phyloP scores from a whole-genome alignment of 2,113 vertebrate species.

The Tachysurus vachellii region DNA sequence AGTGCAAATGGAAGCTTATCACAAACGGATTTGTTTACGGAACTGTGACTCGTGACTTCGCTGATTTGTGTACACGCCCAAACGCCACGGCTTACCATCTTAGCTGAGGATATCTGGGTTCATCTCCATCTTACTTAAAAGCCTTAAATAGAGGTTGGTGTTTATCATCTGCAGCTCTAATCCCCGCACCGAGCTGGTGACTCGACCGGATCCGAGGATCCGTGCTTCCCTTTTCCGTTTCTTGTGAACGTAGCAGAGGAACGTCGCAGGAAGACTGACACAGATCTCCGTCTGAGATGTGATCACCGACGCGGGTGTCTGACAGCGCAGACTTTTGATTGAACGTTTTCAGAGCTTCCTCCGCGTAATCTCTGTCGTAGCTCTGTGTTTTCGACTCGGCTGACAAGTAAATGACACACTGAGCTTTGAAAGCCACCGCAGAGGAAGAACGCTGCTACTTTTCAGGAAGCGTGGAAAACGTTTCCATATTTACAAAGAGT shows the following conservation, averaged over 20 bases:
- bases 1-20: constrained; percentile 43
- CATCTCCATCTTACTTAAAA: constrained; percentile 37
- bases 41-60: constrained; percentile 26
- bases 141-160: constrained; percentile 20
- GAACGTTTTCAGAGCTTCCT: not conserved
- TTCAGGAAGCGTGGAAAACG: not conserved
- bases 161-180: constrained; percentile 46
- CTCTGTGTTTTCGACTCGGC: not conserved
- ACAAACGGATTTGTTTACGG: constrained; percentile 46
- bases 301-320: not conserved
- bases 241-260: constrained; percentile 1
- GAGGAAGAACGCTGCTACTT: not conserved
- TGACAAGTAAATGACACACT: not conserved
- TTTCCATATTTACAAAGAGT: not conserved
- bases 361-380: not conserved
- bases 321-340: not conserved
- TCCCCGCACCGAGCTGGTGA: constrained; percentile 10
- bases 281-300: constrained; percentile 1
- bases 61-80: constrained; percentile 27
- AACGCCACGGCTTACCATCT: constrained; percentile 16
- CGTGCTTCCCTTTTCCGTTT: not conserved
- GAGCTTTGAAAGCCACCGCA: not conserved
- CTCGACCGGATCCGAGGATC: not conserved
- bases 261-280: not conserved
- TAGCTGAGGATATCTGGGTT: constrained; percentile 30